These are phyloP conservation scores for Drosophila yakuba DNA, from an alignment of 1,140 invertebrate species.

Conservation along the genomic window DNA sequence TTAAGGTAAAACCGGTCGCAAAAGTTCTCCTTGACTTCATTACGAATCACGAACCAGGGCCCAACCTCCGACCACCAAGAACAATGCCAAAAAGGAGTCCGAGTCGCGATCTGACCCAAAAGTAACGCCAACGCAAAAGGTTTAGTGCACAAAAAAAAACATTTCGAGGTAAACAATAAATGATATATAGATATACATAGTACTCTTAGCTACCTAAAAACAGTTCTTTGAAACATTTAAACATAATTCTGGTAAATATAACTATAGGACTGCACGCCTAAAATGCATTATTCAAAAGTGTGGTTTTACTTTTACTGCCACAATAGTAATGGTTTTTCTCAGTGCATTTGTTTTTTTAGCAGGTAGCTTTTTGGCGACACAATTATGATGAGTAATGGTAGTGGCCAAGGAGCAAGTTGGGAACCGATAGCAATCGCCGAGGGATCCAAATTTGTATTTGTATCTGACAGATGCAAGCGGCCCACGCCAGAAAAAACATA, in stretches of 20 bases:
- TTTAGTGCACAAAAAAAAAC: neutral
- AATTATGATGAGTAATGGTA: conserved; percentile 75
- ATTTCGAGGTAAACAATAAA: neutral
- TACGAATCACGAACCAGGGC: conserved; percentile 73
- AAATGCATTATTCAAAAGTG: no score
- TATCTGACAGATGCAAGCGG: conserved; percentile 50
- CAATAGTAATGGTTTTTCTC: neutral
- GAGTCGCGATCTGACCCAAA: conserved; percentile 63
- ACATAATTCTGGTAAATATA: no score
- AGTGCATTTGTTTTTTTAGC: conserved; percentile 14
- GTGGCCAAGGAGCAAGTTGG: conserved; percentile 57
- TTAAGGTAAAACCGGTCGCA: conserved; percentile 57
- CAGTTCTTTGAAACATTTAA: no score
- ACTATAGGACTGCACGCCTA: no score
- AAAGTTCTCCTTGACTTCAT: conserved; percentile 81
- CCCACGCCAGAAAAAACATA: conserved; percentile 35
- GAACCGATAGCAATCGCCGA: conserved; percentile 35
- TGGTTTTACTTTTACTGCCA: no score
- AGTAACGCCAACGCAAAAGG: conserved; percentile 63
- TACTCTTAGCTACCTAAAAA: neutral
- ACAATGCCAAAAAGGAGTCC: conserved; percentile 77
- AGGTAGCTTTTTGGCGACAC: conserved; percentile 48
- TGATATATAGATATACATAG: neutral
- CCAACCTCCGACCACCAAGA: conserved; percentile 58
- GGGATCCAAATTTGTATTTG: conserved; percentile 43